These are phyloP conservation scores for Tychaedon coryphoeus DNA, from an alignment of 2,113 vertebrate species.

Conservation along the genomic window DNA sequence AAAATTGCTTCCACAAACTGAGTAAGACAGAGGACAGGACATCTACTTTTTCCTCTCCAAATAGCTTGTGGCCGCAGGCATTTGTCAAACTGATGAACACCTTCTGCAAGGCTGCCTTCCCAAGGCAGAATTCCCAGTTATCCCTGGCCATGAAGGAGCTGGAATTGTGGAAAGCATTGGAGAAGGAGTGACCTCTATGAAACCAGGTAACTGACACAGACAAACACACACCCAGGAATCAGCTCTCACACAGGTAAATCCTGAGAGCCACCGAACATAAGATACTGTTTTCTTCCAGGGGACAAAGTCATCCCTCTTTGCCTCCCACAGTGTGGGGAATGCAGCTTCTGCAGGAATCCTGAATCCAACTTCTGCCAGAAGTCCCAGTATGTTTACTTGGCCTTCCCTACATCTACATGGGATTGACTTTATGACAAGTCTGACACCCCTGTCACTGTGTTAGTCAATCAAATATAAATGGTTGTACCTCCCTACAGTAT, in stretches of 20 bases:
- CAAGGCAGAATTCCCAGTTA: conserved; percentile 72
- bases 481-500: neutral
- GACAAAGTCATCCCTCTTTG: neutral
- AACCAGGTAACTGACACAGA: neutral
- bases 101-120: conserved; percentile 71
- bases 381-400: neutral
- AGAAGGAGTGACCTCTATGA: neutral
- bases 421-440: neutral
- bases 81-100: conserved; percentile 83
- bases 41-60: neutral
- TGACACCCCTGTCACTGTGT: neutral
- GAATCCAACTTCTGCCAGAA: neutral
- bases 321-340: neutral
- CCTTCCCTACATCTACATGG: too few relatives aligned
- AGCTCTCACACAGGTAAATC: neutral
- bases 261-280: neutral
- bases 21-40: neutral
- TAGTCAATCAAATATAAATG: neutral
- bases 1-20: neutral
- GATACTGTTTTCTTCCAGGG: neutral
- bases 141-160: conserved; percentile 81
- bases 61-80: conserved; percentile 81
- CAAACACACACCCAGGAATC: neutral
- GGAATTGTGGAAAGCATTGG: neutral
- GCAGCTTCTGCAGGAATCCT: neutral